These are phyloP conservation scores for Parasteatoda tepidariorum DNA, from an alignment of 1,140 invertebrate genomes.

Conservation along the genomic window DNA sequence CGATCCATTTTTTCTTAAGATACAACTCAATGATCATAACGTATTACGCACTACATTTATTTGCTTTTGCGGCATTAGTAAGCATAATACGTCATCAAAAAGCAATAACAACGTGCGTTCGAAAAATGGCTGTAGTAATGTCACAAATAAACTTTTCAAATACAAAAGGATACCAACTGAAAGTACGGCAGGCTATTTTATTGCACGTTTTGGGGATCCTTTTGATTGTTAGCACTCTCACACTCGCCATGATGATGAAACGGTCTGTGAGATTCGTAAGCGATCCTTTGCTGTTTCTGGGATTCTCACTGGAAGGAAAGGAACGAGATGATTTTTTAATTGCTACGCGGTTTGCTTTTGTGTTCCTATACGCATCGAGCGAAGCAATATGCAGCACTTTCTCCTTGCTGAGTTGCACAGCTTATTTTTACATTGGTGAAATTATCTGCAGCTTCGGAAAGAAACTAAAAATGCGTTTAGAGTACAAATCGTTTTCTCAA, in stretches of 20 bases:
- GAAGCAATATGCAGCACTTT: background rate
- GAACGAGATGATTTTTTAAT: background rate
- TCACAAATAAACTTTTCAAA: background rate
- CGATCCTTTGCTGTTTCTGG: background rate
- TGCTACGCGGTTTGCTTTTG: background rate
- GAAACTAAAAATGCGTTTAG: constrained; percentile 13
- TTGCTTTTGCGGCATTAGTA: background rate
- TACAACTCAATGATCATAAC: background rate
- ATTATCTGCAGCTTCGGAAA: background rate
- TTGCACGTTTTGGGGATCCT: background rate
- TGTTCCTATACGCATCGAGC: background rate
- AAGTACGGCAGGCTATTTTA: background rate
- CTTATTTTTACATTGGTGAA: background rate
- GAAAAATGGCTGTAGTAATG: background rate
- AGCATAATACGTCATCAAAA: background rate
- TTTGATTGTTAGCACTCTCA: background rate
- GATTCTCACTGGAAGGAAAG: background rate
- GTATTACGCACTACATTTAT: background rate
- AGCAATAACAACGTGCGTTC: background rate
- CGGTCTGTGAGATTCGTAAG: background rate
- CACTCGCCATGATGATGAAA: background rate
- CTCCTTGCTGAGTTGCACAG: background rate
- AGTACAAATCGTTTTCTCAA: background rate
- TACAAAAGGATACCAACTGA: background rate
- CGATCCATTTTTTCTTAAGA: background rate